Percentiles rank a stretch among this genome's conserved stretches.
phyloP scores from a whole-genome alignment of 2,797 vertebrate species.

The Pantherophis alleghaniensis region DNA sequence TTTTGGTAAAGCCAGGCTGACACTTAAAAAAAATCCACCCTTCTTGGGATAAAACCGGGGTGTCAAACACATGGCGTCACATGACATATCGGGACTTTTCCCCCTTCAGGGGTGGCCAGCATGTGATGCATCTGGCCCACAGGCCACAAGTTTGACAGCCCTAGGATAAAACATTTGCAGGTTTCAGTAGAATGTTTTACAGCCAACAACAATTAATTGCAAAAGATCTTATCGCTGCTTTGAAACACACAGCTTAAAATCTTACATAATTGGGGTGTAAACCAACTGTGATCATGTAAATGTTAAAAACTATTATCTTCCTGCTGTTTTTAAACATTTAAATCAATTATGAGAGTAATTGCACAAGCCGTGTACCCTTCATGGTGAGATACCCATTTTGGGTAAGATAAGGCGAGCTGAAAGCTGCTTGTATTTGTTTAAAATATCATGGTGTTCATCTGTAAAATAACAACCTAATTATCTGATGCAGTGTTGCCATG shows the following conservation, averaged over 20 bases:
- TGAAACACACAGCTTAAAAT: background rate
- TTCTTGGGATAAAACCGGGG: background rate
- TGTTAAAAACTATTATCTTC: background rate
- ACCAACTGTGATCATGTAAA: background rate
- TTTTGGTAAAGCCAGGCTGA: background rate
- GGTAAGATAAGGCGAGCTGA: background rate
- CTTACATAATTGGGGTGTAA: background rate
- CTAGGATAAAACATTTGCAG: background rate
- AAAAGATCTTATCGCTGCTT: background rate
- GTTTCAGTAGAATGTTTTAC: background rate
- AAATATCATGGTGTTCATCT: background rate
- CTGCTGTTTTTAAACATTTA: background rate
- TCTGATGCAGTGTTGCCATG: conserved; percentile 21
- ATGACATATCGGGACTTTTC: no score
- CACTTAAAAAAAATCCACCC: background rate
- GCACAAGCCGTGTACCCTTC: background rate
- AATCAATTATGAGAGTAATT: background rate
- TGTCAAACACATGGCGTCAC: no score
- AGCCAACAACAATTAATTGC: background rate
- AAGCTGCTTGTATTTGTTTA: conserved; percentile 2
- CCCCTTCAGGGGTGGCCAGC: no score
- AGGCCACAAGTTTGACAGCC: no score
- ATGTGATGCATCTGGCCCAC: no score
- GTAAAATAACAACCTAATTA: conserved; percentile 8
- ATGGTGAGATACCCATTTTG: background rate